phyloP scores from a whole-genome alignment of 1,140 invertebrate genomes.

The Lepidurus arcticus region DNA sequence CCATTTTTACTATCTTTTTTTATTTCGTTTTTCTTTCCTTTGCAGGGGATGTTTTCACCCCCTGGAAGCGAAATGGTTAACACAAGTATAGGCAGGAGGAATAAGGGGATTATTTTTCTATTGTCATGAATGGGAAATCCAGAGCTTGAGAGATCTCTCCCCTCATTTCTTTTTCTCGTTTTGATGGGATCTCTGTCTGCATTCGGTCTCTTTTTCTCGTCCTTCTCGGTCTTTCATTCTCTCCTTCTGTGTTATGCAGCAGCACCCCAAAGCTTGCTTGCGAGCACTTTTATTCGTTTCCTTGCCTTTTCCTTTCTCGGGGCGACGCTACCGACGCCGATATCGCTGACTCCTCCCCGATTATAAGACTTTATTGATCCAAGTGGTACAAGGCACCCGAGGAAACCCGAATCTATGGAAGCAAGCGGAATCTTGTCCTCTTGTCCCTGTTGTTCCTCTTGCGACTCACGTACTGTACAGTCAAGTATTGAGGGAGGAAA shows the following conservation, averaged over 20 bases:
- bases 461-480: too few relatives aligned
- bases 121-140: not conserved
- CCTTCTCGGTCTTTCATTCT: not conserved
- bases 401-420: not conserved
- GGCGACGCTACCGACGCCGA: not conserved
- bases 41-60: not conserved
- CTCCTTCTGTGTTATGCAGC: not conserved
- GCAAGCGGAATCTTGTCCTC: too few relatives aligned
- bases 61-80: not conserved
- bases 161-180: not conserved
- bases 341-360: slow-evolving; percentile 11
- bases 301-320: not conserved
- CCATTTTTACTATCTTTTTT: not conserved
- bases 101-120: not conserved
- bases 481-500: not conserved
- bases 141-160: not conserved
- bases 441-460: too few relatives aligned
- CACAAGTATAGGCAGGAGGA: not conserved
- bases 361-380: slow-evolving; percentile 22
- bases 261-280: not conserved
- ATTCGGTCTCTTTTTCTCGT: not conserved
- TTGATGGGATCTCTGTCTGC: not conserved
- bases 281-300: slow-evolving; percentile 1
- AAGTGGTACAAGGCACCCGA: not conserved
- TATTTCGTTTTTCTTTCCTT: not conserved